These are phyloP conservation scores for Hippocampus comes DNA, from an alignment of 2,113 vertebrate genomes.

Conservation along the genomic window DNA sequence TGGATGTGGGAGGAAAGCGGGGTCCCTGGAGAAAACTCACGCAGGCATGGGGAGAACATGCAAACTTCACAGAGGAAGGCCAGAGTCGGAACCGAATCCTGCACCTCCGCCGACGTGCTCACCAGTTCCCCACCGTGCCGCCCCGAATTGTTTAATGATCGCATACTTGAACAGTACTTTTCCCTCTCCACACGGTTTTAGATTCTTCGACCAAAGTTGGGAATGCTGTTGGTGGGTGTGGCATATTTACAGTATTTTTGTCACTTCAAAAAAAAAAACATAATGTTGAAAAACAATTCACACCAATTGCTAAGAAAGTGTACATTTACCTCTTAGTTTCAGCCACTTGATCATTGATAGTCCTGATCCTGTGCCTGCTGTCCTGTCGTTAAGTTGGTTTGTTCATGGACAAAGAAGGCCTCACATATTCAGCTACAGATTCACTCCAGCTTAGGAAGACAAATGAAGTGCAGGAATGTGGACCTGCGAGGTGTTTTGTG, in stretches of 20 bases:
- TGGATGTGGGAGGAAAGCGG: too few species aligned
- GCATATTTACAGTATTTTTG: neutral
- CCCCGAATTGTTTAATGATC: too few species aligned
- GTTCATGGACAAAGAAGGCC: neutral
- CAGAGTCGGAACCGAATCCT: too few species aligned
- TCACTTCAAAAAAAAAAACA: neutral
- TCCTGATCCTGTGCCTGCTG: neutral
- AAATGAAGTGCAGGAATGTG: constrained; percentile 50
- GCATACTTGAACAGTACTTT: too few species aligned
- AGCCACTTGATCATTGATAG: neutral
- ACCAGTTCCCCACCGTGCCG: too few species aligned
- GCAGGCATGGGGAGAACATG: too few species aligned
- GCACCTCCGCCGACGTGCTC: too few species aligned
- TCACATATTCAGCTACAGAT: constrained; percentile 1
- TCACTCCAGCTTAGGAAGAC: constrained; percentile 14
- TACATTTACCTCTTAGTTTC: neutral
- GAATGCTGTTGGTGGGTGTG: neutral
- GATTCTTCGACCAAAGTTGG: neutral
- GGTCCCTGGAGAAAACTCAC: too few species aligned
- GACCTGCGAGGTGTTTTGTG: constrained; percentile 27
- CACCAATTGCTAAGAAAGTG: neutral
- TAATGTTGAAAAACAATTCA: neutral
- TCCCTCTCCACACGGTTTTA: too few species aligned
- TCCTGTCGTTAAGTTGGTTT: neutral
- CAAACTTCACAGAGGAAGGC: too few species aligned